A percentile compares a stretch with the other conserved stretches of the same genome.
phyloP scores from a whole-genome alignment of 2,888 invertebrate genomes.

The Hedychridium roseum region DNA sequence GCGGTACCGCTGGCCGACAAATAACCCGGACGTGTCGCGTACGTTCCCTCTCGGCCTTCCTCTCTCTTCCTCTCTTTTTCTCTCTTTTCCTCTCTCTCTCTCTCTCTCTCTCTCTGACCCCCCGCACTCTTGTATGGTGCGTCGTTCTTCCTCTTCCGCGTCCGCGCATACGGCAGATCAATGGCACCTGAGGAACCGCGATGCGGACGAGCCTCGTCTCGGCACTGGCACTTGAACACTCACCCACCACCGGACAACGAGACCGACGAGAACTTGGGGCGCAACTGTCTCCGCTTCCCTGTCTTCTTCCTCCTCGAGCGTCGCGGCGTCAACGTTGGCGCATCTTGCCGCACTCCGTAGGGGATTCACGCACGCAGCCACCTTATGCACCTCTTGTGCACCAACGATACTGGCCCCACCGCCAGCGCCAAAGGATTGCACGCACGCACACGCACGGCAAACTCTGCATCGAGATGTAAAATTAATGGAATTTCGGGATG shows the following conservation, averaged over 20 bases:
- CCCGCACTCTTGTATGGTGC: no score
- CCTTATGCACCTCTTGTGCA: no score
- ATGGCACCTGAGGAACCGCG: constrained; percentile 21
- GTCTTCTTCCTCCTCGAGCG: constrained; percentile 23
- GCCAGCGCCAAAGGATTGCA: no score
- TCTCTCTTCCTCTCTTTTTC: neutral
- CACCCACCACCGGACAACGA: no score
- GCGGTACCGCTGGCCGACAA: no score
- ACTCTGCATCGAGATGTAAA: no score
- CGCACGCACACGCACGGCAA: no score
- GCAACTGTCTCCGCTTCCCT: constrained; percentile 19
- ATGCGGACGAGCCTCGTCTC: constrained; percentile 11
- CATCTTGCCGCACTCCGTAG: constrained; percentile 33
- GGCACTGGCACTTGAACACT: no score
- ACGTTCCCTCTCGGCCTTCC: neutral
- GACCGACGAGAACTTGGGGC: constrained; percentile 12
- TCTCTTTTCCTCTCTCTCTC: constrained; percentile 1
- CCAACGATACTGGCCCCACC: no score
- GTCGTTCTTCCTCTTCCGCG: neutral
- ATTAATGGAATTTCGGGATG: no score
- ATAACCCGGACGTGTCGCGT: no score
- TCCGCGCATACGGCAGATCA: constrained; percentile 19
- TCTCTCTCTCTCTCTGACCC: constrained; percentile 4
- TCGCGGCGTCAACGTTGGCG: constrained; percentile 18
- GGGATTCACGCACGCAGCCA: no score